Base-by-base conservation (phyloP, 2,888 invertebrate genomes). In the Junonia oenone region DNA sequence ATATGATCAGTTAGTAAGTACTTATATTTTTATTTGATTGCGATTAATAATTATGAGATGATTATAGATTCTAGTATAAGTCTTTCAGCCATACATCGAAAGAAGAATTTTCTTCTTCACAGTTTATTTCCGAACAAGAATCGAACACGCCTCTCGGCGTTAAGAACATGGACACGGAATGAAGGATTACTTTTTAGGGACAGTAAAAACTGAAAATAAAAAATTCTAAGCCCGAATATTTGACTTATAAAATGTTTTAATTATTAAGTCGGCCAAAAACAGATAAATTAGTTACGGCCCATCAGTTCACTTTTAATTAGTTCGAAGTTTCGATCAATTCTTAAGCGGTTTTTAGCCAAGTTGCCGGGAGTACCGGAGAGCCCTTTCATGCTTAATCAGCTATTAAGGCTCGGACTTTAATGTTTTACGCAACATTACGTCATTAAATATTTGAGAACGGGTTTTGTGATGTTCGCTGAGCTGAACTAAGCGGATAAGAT, bases 301-400 rank as follows among this genome's bases (percentile, higher is more conserved):
- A 43, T 55, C 50, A 50, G 50, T 46, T 52, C 48, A 31, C 53
- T 53, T 61, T 27, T 61, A 61, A 59, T 61, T 61, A 56, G 48
- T 53, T 49, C 33, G 37, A 31, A 40, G 48, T 43, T 43, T 43
- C 55, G 50, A 55, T 53, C 17, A 40, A 46, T 51, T 37, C 59
- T 62, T 53, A 49, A 54, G 55, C 48, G 57, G 45, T 55, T 59
- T 59, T 55, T 52, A 51, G 49, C 58, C 19, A 56, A 56, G 38
- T 59, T 50, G 45, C 38, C 33, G 31, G 38, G 48, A 49, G 35
- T 51, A 40, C 38, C 51, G 13, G 52, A 43, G 37, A 0, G 59
- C 63, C 67, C 67, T 69, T 76, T 79, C 68, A 64, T 68, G 68
- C 59, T 47, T 72, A 70, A 78, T 79, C 73, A 73, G 71, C 72